Percentiles rank a stretch among this genome's conserved stretches.
Conservation (phyloP, 2,888 invertebrate species). For the Drosophila algonquin region DNA sequence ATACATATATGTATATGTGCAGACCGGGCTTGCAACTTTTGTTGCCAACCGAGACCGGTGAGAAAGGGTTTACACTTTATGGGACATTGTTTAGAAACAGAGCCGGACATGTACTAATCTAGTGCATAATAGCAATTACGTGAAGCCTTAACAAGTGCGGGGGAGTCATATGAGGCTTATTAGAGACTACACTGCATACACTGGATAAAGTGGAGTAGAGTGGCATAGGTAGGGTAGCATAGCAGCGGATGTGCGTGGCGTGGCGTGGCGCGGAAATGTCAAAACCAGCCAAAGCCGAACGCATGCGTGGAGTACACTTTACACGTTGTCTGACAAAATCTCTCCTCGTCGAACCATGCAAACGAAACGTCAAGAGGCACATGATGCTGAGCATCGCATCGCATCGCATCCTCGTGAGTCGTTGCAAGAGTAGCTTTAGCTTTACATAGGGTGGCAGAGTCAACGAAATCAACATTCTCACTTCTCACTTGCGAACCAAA, state of each 20-base stretch:
- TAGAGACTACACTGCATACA: background rate
- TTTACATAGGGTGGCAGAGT: background rate
- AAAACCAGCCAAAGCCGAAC: conserved; percentile 35
- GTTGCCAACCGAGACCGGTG: background rate
- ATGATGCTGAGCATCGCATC: conserved; percentile 41
- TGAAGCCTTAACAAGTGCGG: conserved; percentile 49
- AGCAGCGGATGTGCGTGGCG: conserved; percentile 28
- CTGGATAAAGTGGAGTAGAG: background rate
- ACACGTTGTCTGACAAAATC: conserved; percentile 14
- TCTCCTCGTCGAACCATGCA: conserved; percentile 58
- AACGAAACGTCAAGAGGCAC: conserved; percentile 35
- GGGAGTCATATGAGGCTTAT: background rate
- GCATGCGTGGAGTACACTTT: conserved; percentile 53
- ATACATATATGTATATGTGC: too few relatives aligned
- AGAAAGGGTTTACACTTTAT: background rate
- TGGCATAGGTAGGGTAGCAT: conserved; percentile 5
- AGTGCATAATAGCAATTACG: background rate
- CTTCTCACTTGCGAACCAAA: conserved; percentile 22
- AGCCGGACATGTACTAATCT: too few relatives aligned
- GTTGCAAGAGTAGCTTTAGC: conserved; percentile 25
- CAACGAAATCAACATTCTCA: background rate
- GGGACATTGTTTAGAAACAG: background rate
- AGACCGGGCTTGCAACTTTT: background rate
- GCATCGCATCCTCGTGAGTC: conserved; percentile 1
- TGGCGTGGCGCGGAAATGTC: conserved; percentile 41